Percentiles rank a stretch among this genome's conserved stretches.
Evolutionary conservation across 2,888 invertebrate genomes (phyloP).

Genomic region (Clitarchus hookeri): DNA sequence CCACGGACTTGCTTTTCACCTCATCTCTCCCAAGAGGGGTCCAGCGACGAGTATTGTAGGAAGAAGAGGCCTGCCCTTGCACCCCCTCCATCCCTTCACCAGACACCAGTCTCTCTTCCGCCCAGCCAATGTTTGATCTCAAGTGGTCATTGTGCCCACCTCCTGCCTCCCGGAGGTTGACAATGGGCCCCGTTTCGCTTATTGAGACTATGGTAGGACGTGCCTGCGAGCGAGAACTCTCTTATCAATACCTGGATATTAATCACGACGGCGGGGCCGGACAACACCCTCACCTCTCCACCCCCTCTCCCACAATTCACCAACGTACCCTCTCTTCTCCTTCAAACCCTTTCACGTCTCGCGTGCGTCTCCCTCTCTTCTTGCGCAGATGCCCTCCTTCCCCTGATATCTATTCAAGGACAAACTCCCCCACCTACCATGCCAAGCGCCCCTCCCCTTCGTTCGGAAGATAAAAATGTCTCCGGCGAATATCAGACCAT

Average conservation of each 20-base stretch:
- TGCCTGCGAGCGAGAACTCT: constrained; percentile 11
- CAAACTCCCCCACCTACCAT: not conserved
- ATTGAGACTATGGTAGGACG: constrained; percentile 26
- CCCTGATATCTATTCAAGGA: constrained; percentile 26
- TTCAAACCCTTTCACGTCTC: constrained; percentile 17
- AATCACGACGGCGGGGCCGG: constrained; percentile 34
- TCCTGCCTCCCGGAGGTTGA: constrained; percentile 27
- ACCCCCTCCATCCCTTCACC: not conserved
- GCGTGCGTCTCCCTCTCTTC: constrained; percentile 11
- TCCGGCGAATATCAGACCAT: constrained; percentile 25
- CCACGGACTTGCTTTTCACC: constrained; percentile 26
- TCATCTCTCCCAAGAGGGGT: constrained; percentile 11
- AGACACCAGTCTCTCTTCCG: not conserved
- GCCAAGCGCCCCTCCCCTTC: not conserved
- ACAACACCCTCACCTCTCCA: not conserved
- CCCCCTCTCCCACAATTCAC: not conserved
- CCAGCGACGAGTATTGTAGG: too few species aligned
- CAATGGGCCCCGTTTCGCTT: constrained; percentile 29
- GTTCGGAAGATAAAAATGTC: constrained; percentile 22
- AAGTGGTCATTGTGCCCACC: constrained; percentile 38
- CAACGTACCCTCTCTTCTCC: not conserved
- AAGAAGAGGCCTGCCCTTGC: not conserved
- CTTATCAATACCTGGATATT: constrained; percentile 42
- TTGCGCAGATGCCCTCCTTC: constrained; percentile 11
- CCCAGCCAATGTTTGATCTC: constrained; percentile 34